phyloP scores from a whole-genome alignment of 1,140 invertebrate species.

The Hylaeus anthracinus region DNA sequence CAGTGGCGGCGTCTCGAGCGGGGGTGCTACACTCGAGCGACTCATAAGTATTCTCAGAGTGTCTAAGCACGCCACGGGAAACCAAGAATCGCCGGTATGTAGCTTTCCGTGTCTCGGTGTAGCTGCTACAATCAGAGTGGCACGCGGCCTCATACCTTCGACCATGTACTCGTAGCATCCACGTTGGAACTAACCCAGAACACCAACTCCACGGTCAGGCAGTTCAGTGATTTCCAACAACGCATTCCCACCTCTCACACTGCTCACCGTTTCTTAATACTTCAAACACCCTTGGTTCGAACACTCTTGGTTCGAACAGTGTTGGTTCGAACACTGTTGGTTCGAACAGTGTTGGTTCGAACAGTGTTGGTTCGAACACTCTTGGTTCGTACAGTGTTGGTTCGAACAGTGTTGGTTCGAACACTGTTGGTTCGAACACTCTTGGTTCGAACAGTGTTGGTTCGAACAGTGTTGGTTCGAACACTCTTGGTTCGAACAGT shows the following conservation, averaged over 20 bases:
- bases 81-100: conserved; percentile 74
- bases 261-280: not conserved
- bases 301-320: too few species aligned
- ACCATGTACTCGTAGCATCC: conserved; percentile 41
- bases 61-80: conserved; percentile 66
- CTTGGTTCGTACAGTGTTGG: too few species aligned
- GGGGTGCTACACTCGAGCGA: conserved; percentile 8
- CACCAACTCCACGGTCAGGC: conserved; percentile 9
- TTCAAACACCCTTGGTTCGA: not conserved
- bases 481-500: not conserved
- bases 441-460: too few species aligned
- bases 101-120: conserved; percentile 67
- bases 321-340: too few species aligned
- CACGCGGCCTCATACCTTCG: conserved; percentile 67
- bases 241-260: conserved; percentile 18
- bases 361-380: too few species aligned
- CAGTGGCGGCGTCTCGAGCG: not conserved
- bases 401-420: too few species aligned
- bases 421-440: too few species aligned
- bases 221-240: conserved; percentile 27
- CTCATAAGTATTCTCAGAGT: conserved; percentile 70
- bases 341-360: too few species aligned
- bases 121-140: conserved; percentile 72
- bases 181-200: conserved; percentile 28
- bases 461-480: too few species aligned